Conservation (phyloP, 2,113 vertebrate species). For the Rhodinocichla rosea region DNA sequence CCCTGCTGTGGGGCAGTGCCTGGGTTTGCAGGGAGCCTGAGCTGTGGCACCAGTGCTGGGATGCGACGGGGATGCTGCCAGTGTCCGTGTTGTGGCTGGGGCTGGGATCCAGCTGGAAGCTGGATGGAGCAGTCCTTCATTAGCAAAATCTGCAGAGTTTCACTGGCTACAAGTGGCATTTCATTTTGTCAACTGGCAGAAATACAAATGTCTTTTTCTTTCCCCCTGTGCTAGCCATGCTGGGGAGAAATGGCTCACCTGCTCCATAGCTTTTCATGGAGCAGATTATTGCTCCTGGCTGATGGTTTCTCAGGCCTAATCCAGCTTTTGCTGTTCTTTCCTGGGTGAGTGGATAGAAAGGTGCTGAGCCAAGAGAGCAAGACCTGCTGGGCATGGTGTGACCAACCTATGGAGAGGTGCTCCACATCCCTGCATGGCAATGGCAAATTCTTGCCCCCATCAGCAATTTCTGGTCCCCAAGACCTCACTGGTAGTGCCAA, state of each 20-base stretch:
- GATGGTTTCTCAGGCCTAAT: neutral
- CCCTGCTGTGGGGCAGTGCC: accelerated
- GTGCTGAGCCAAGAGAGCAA: accelerated
- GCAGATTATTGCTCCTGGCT: neutral
- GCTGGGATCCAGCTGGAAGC: constrained; percentile 52
- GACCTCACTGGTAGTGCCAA: accelerated
- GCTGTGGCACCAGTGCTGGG: neutral
- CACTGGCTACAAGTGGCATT: constrained; percentile 9
- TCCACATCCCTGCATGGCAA: accelerated
- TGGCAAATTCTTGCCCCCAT: neutral
- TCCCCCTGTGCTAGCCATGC: neutral
- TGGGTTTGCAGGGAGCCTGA: neutral
- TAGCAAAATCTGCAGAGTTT: constrained; percentile 61
- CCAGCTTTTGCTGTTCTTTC: neutral
- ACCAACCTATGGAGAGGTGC: neutral
- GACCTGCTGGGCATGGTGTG: neutral
- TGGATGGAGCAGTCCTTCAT: neutral
- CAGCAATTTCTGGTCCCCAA: neutral
- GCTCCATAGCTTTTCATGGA: neutral
- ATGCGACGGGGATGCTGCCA: neutral
- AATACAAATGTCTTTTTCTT: neutral
- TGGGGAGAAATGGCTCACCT: neutral
- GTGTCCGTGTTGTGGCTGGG: neutral
- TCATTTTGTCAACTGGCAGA: constrained; percentile 16
- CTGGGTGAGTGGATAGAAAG: neutral